Conservation (phyloP, 2,888 invertebrate genomes). For the Lysandra coridon region DNA sequence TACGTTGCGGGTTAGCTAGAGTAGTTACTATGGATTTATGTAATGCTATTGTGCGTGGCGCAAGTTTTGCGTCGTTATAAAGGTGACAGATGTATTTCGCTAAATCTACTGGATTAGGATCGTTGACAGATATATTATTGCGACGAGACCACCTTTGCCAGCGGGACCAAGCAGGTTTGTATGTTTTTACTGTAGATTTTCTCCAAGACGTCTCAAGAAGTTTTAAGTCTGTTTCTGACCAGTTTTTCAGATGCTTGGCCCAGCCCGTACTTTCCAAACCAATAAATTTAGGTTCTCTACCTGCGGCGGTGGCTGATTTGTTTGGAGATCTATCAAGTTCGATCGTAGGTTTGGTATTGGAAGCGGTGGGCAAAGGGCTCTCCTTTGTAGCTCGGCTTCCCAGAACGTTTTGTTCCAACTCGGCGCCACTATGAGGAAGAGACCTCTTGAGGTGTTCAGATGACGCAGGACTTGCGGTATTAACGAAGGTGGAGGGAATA, state of each 20-base stretch:
- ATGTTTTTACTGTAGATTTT: no score
- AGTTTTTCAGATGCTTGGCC: no score
- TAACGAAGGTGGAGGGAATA: no score
- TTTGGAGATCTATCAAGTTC: constrained; percentile 41
- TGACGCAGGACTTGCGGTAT: no score
- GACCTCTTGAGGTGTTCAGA: no score
- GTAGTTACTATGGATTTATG: constrained; percentile 39
- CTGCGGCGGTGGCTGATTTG: constrained; percentile 39
- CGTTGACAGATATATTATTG: no score
- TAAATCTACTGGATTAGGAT: no score
- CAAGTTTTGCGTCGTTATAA: constrained; percentile 33
- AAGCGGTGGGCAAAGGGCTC: constrained; percentile 42
- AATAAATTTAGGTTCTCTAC: background rate
- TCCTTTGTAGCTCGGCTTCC: constrained; percentile 45
- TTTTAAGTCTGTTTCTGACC: no score
- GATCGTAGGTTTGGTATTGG: constrained; percentile 36
- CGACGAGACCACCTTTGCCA: no score
- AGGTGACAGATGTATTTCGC: constrained; percentile 39
- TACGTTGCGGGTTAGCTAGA: constrained; percentile 33
- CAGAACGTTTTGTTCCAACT: constrained; percentile 48
- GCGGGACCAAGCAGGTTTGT: no score
- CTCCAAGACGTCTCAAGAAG: no score
- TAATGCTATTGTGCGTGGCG: constrained; percentile 37
- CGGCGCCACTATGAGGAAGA: no score
- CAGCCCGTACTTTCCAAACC: constrained; percentile 14